phyloP scores from a whole-genome alignment of 2,113 vertebrate genomes.

The Apus apus region DNA sequence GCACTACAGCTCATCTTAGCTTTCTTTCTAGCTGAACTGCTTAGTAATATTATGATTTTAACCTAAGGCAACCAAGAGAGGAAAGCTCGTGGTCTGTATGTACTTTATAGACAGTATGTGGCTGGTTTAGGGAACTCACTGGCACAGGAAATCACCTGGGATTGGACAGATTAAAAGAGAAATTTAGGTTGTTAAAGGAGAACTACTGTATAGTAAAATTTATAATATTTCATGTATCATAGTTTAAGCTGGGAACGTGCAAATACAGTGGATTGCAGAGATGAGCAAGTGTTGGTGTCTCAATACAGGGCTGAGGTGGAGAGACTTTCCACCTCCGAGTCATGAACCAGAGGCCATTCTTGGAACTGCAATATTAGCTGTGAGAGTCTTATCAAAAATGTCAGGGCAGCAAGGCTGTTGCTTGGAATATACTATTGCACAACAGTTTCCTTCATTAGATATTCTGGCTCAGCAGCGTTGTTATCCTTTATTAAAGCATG shows the following conservation, averaged over 20 bases:
- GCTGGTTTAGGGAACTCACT: not conserved
- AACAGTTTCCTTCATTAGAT: not conserved
- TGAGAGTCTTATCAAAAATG: not conserved
- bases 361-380: not conserved
- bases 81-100: accelerated
- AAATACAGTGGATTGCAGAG: not conserved
- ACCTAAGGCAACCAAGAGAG: not conserved
- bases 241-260: not conserved
- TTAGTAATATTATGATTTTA: not conserved
- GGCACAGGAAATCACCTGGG: not conserved
- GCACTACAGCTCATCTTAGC: not conserved
- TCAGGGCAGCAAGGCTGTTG: not conserved
- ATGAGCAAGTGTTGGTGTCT: not conserved
- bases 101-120: accelerated
- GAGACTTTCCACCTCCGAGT: not conserved
- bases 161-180: not conserved
- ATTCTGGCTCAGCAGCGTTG: not conserved
- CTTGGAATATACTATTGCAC: not conserved
- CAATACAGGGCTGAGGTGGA: not conserved
- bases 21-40: not conserved
- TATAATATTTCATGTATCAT: not conserved
- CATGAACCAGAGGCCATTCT: not conserved
- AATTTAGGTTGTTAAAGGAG: too few relatives aligned
- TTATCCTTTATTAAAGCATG: not conserved
- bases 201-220: not conserved